A percentile compares a stretch with the other conserved stretches of the same genome.
These are phyloP conservation scores for Cebus imitator DNA, from an alignment of 2,113 vertebrate species.

Conservation along the genomic window DNA sequence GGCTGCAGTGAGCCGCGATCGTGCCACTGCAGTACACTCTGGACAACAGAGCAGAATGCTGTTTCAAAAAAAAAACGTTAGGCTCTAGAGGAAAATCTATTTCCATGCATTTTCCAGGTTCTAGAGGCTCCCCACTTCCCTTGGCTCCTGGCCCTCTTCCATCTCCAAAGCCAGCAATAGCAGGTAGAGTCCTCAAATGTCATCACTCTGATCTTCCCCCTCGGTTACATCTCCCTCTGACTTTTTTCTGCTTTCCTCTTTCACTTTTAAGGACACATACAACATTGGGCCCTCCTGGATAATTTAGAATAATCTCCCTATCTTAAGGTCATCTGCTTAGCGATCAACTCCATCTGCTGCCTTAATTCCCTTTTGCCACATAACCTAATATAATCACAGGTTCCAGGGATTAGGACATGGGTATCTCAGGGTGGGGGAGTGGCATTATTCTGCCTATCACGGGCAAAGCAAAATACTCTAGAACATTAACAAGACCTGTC, in stretches of 20 bases:
- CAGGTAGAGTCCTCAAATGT: not conserved
- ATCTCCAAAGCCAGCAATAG: not conserved
- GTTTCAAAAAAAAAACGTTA: too few species aligned
- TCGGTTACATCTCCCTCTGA: not conserved
- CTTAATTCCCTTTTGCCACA: not conserved
- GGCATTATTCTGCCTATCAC: not conserved
- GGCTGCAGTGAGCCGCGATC: too few species aligned
- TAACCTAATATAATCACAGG: not conserved
- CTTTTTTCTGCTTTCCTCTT: not conserved
- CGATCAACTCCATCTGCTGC: not conserved
- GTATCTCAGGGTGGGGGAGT: not conserved
- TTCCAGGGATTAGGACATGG: not conserved
- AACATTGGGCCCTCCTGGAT: not conserved
- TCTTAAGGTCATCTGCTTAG: not conserved
- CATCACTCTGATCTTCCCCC: not conserved
- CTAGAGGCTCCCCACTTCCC: not conserved
- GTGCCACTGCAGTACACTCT: too few species aligned
- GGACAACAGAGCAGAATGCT: too few species aligned
- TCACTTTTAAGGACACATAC: not conserved
- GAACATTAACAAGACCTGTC: not conserved
- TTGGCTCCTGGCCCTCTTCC: not conserved
- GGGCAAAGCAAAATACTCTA: conserved; percentile 16
- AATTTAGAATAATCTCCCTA: not conserved
- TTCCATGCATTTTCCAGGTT: not conserved
- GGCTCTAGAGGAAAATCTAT: not conserved